These are phyloP conservation scores for Cotesia chilonis DNA, from an alignment of 1,140 invertebrate species.

Conservation along the genomic window DNA sequence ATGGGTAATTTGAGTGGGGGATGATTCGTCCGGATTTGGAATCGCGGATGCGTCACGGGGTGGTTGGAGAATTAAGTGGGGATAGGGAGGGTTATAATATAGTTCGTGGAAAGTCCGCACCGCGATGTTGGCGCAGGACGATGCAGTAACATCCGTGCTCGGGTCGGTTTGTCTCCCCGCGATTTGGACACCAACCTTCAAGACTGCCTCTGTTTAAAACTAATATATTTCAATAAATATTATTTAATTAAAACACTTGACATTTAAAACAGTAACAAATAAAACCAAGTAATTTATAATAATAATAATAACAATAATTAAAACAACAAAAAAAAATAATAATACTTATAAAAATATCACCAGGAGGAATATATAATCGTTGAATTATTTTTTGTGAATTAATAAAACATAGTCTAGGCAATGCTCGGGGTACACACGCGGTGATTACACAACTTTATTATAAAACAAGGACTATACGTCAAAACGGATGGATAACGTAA, in stretches of 20 bases:
- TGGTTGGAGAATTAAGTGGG: conserved; percentile 23
- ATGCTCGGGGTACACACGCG: no score
- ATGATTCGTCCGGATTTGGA: conserved; percentile 40
- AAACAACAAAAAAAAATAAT: neutral
- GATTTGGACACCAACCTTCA: conserved; percentile 56
- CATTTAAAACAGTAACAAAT: neutral
- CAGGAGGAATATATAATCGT: neutral
- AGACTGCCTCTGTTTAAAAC: conserved; percentile 47
- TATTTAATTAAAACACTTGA: neutral
- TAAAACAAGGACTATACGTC: conserved; percentile 36
- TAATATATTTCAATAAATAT: conserved; percentile 13
- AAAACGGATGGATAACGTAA: conserved; percentile 38
- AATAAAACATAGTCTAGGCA: no score
- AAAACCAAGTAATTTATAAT: neutral
- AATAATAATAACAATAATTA: neutral
- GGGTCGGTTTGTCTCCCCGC: conserved; percentile 54
- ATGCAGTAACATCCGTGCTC: conserved; percentile 62
- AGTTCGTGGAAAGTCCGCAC: conserved; percentile 56
- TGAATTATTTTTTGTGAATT: no score
- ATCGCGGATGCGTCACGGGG: conserved; percentile 39
- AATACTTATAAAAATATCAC: no score
- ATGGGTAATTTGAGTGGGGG: conserved; percentile 30
- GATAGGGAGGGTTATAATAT: conserved; percentile 45
- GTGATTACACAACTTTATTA: no score
- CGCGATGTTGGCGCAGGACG: conserved; percentile 60